A percentile compares a stretch with the other conserved stretches of the same genome.
Evolutionary conservation across 1,140 invertebrate species (phyloP).

Genomic region (Steinernema feltiae): DNA sequence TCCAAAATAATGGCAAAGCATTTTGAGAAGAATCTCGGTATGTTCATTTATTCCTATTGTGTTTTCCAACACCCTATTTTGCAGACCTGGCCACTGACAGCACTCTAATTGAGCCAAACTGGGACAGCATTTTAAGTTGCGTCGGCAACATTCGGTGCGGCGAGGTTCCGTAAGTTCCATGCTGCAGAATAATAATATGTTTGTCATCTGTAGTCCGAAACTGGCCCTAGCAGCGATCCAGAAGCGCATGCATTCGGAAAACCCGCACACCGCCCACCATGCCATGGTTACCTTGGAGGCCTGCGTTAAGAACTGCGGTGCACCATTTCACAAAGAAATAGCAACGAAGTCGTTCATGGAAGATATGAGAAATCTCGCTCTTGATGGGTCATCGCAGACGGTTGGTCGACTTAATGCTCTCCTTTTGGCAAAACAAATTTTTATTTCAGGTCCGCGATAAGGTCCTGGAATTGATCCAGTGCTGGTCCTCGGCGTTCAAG

Average conservation of each 20-base stretch:
- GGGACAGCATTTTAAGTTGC: slow-evolving; percentile 54
- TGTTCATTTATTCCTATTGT: background rate
- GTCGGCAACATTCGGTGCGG: slow-evolving; percentile 52
- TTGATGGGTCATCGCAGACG: slow-evolving; percentile 39
- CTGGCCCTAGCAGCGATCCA: slow-evolving; percentile 46
- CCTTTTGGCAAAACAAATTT: background rate
- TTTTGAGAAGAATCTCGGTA: slow-evolving; percentile 39
- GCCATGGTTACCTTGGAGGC: slow-evolving; percentile 74
- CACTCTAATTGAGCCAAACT: slow-evolving; percentile 53
- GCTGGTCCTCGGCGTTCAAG: slow-evolving; percentile 91
- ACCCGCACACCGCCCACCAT: slow-evolving; percentile 55
- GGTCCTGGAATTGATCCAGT: slow-evolving; percentile 85
- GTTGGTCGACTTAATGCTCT: slow-evolving; percentile 18
- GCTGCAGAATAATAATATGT: background rate
- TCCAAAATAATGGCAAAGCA: slow-evolving; percentile 33
- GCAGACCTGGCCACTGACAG: slow-evolving; percentile 52
- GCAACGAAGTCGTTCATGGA: slow-evolving; percentile 88
- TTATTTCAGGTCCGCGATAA: slow-evolving; percentile 71
- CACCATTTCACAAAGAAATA: slow-evolving; percentile 81
- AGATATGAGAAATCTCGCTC: slow-evolving; percentile 69
- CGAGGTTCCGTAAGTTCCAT: slow-evolving; percentile 48
- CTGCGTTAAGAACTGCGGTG: slow-evolving; percentile 94
- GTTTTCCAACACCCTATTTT: background rate
- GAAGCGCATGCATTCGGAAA: slow-evolving; percentile 46
- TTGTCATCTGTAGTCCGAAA: slow-evolving; percentile 40